Evolutionary conservation across 37 sponge, comb jelly and placozoan species (phyloP), one percentile per base, ranked within the genome.

Genomic region (Ephydatia muelleri): DNA sequence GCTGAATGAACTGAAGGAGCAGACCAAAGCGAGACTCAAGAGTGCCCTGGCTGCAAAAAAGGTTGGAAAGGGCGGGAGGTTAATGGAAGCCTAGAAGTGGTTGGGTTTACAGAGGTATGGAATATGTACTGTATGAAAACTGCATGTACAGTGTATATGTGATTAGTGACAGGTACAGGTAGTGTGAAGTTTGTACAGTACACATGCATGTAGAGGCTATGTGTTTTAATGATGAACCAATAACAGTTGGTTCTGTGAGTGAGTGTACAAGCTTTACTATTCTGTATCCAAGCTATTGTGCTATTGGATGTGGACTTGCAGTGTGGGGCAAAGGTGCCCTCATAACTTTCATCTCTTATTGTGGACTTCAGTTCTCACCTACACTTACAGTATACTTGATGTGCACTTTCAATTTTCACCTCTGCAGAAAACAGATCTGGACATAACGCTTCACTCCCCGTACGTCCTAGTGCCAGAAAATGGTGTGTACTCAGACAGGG

Each of bases 391-490:
- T 12, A 25, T 36, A 25, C 25, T 25, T 12, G 26, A 3, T 74
- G 2, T 12, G 23, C 75, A 5, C 31, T 74, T 31, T 23, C 25
- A 23, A 23, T 12, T 25, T 68, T 38, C 30, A 65, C 37, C 36
- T 70, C 34, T 47, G 31, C 82, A 82, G 81, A 84, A 87, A 27
- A 3, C 89, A 47, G 87, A 86, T 1, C 34, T 93, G 5, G 87
- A 83, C 37, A 67, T 93, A 30, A 75, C 67, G 0, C 82, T 86
- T 22, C 90, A 89, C 35, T 93, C 93, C 40, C 93, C 93, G 0
- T 93, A 80, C 80, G 82, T 93, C 43, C 71, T 93, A 16, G 39
- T 93, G 23, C 90, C 93, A 30, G 86, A 88, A 71, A 65, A 65
- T 29, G 93, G 93, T 0, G 27, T 19, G 27, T 81, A 71, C 34